Percentiles rank a stretch among this genome's conserved stretches.
Evolutionary conservation across 92 coral and sea anemone species (phyloP).

Genomic region (Scolanthus callimorphus): DNA sequence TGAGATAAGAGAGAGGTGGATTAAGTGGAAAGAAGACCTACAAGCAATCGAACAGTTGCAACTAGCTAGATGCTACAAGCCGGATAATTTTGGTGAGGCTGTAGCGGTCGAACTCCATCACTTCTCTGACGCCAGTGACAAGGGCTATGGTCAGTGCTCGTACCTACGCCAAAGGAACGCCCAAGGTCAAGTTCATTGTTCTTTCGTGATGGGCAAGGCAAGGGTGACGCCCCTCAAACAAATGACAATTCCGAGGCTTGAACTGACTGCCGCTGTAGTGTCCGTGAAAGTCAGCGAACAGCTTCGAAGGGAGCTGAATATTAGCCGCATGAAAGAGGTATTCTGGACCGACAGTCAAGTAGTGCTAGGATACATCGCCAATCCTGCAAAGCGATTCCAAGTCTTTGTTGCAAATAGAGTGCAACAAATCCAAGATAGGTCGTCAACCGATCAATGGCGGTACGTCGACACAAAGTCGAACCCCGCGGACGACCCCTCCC

Average conservation of each 20-base stretch:
- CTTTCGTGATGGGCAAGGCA: constrained; percentile 38
- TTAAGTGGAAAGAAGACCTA: no score
- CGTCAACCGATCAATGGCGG: constrained; percentile 34
- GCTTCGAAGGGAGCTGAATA: constrained; percentile 21
- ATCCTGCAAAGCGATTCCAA: constrained; percentile 27
- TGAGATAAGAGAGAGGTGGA: no score
- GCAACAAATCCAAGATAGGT: constrained; percentile 31
- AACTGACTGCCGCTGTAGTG: constrained; percentile 33
- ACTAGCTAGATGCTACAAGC: no score
- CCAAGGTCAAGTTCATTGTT: constrained; percentile 25
- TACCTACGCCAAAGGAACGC: constrained; percentile 18
- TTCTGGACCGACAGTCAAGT: constrained; percentile 42
- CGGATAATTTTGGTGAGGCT: constrained; percentile 20
- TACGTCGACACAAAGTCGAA: constrained; percentile 33
- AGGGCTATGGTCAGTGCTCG: constrained; percentile 53
- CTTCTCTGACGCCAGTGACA: constrained; percentile 52
- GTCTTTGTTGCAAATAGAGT: constrained; percentile 44
- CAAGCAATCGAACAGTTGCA: no score
- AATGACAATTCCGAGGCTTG: constrained; percentile 40
- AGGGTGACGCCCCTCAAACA: constrained; percentile 45
- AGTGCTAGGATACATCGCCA: constrained; percentile 33
- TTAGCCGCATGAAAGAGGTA: constrained; percentile 3
- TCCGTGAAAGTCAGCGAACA: constrained; percentile 29
- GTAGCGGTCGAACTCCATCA: no score
- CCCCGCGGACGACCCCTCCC: constrained; percentile 43